Evolutionary conservation across 1,140 invertebrate genomes (phyloP).

Genomic region (Cotesia chilonis): DNA sequence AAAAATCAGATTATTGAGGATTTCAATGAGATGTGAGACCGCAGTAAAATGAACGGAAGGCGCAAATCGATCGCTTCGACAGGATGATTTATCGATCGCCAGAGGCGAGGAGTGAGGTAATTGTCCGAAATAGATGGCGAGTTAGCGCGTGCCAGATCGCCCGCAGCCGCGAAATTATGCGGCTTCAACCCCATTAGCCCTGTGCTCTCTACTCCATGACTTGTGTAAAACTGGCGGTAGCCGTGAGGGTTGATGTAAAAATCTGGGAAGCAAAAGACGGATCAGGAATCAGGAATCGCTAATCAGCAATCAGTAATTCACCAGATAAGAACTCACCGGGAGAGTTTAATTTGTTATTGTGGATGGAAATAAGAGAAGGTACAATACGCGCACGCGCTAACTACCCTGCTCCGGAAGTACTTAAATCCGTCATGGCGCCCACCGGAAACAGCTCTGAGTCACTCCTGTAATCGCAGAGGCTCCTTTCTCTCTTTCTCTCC

Average conservation of each 20-base stretch:
- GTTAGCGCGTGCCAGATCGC: conserved; percentile 14
- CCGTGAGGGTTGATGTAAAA: neutral
- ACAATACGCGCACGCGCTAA: conserved; percentile 51
- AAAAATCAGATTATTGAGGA: no score
- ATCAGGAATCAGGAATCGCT: no score
- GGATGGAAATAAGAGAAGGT: neutral
- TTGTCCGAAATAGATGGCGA: conserved; percentile 36
- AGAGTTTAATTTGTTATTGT: conserved; percentile 1
- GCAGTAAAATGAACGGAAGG: no score
- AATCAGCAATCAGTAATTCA: no score
- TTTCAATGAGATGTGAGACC: no score
- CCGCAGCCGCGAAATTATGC: conserved; percentile 42
- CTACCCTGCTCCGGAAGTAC: conserved; percentile 52
- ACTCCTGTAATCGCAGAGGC: conserved; percentile 55
- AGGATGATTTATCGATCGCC: conserved; percentile 24
- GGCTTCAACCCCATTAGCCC: conserved; percentile 34
- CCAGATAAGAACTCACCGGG: neutral
- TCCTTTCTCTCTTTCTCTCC: conserved; percentile 40
- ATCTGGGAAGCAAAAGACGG: no score
- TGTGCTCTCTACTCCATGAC: conserved; percentile 5
- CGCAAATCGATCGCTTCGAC: neutral
- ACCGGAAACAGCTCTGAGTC: conserved; percentile 59
- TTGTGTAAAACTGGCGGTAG: neutral
- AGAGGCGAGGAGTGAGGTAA: conserved; percentile 9
- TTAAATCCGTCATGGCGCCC: conserved; percentile 60